Evolutionary conservation across 2,888 invertebrate species (phyloP), one percentile per base, ranked within the genome.

Genomic region (Galeopsomyia nigrocyanea): DNA sequence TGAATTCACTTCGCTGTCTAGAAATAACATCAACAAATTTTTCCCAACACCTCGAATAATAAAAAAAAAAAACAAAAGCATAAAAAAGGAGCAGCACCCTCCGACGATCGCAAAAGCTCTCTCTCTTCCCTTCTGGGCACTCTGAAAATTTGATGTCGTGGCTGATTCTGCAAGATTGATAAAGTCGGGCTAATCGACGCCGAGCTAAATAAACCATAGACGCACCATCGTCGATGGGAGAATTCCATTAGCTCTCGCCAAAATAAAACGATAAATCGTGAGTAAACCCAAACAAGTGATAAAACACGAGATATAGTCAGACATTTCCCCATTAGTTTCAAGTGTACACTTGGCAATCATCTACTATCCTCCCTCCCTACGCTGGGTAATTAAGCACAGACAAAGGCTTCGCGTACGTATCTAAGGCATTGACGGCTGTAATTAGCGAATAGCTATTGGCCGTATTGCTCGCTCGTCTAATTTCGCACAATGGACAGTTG

Each of bases 121-220:
- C 26, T 26, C 26, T 26, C n/a, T n/a, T n/a, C 26, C 26, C 3
- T 26, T 26, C 26, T 26, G 2, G 14, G 21, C 13, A 13, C 0
- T 1, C 21, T n/a, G 46, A 5, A 39, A 16, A 2, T 1, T 19
- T 49, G 53, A 46, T 56, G 21, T 39, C 22, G 22, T 17, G 49
- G 17, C 26, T 31, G 2, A 14, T 21, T 57, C 49, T 51, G 22
- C 56, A 70, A 64, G 49, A 64, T 70, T 64, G 22, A 70, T 64
- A 70, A 64, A 26, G 2, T 3, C 49, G 17, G 57, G 69, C 55
- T 51, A 57, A 63, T 69, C 69, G 63, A 63, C 51, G 56, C 55
- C 50, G 14, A 26, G 22, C 69, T 26, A 5, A 26, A 26, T 22
- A 39, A 50, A 53, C 53, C 13, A 6, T 2, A 51, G 47, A 31